Conservation (phyloP, 2,797 vertebrate genomes). For the Arremon brunneinucha region DNA sequence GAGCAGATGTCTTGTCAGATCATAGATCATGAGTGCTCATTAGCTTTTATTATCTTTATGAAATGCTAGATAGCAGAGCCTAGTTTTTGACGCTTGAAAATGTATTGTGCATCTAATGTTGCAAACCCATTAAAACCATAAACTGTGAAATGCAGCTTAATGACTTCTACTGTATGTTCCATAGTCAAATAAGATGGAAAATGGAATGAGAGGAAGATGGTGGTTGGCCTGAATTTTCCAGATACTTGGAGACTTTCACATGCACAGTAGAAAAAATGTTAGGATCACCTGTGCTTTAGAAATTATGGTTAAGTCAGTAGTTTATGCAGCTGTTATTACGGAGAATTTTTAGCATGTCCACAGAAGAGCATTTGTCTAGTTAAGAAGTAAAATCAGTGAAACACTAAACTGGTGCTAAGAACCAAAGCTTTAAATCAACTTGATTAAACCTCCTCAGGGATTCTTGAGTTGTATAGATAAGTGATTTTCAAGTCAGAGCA, state of each 20-base stretch:
- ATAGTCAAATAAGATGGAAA: slow-evolving; percentile 14
- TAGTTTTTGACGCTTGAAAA: slow-evolving; percentile 69
- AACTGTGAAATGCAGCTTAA: slow-evolving; percentile 63
- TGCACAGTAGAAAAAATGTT: not conserved
- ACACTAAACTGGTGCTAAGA: not conserved
- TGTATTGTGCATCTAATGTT: slow-evolving; percentile 65
- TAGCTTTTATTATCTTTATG: slow-evolving; percentile 80
- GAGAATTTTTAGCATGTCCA: not conserved
- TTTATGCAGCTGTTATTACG: not conserved
- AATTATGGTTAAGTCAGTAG: not conserved
- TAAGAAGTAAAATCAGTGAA: not conserved
- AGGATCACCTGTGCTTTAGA: not conserved
- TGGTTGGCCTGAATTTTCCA: not conserved
- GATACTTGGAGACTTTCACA: not conserved
- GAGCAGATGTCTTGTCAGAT: slow-evolving; percentile 76
- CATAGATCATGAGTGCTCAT: slow-evolving; percentile 74
- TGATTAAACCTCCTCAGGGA: slow-evolving; percentile 36
- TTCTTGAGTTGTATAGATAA: slow-evolving; percentile 37
- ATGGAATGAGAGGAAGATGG: not conserved
- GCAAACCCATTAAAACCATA: slow-evolving; percentile 67
- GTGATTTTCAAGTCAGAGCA: slow-evolving; percentile 40
- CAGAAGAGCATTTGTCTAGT: not conserved
- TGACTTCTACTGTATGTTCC: slow-evolving; percentile 12
- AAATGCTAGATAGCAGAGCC: slow-evolving; percentile 73
- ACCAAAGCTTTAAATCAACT: slow-evolving; percentile 44